Evolutionary conservation across 2,797 vertebrate genomes (phyloP).

Genomic region (Etheostoma nigrum): DNA sequence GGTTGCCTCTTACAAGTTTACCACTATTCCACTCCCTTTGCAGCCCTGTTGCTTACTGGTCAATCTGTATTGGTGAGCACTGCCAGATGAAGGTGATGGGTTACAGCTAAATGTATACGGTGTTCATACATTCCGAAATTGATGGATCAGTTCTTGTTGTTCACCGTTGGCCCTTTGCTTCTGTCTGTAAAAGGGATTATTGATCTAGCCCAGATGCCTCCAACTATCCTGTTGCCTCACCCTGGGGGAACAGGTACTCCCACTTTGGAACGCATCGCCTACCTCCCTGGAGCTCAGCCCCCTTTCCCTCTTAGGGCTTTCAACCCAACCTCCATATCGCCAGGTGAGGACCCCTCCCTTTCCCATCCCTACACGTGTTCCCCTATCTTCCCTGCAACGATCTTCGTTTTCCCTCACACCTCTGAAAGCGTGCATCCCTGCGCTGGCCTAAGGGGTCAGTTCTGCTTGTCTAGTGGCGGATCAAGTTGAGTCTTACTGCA

Average conservation of each 20-base stretch:
- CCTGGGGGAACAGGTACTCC: slow-evolving; percentile 95
- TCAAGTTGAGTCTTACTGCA: slow-evolving; percentile 19
- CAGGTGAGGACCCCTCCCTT: slow-evolving; percentile 88
- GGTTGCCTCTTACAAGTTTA: slow-evolving; percentile 75
- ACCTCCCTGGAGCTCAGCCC: slow-evolving; percentile 95
- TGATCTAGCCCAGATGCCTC: slow-evolving; percentile 99
- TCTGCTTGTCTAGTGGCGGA: slow-evolving; percentile 27
- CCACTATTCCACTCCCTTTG: slow-evolving; percentile 72
- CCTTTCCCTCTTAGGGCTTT: slow-evolving; percentile 96
- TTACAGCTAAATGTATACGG: slow-evolving; percentile 74
- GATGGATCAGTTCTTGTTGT: slow-evolving; percentile 83
- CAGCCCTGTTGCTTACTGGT: slow-evolving; percentile 73
- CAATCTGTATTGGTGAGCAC: slow-evolving; percentile 73
- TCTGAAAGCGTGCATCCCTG: slow-evolving; percentile 48
- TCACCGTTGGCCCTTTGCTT: slow-evolving; percentile 91
- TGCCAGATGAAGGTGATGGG: slow-evolving; percentile 72
- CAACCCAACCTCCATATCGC: slow-evolving; percentile 96
- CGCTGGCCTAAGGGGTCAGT: slow-evolving; percentile 56
- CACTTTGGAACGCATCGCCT: slow-evolving; percentile 97
- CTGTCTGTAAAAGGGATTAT: slow-evolving; percentile 98
- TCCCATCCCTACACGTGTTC: slow-evolving; percentile 65
- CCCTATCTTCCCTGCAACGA: slow-evolving; percentile 67
- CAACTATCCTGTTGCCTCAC: slow-evolving; percentile 98
- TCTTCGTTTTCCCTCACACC: slow-evolving; percentile 54
- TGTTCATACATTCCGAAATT: slow-evolving; percentile 79